phyloP scores from a whole-genome alignment of 2,113 vertebrate species.

The Periophthalmus modestus region DNA sequence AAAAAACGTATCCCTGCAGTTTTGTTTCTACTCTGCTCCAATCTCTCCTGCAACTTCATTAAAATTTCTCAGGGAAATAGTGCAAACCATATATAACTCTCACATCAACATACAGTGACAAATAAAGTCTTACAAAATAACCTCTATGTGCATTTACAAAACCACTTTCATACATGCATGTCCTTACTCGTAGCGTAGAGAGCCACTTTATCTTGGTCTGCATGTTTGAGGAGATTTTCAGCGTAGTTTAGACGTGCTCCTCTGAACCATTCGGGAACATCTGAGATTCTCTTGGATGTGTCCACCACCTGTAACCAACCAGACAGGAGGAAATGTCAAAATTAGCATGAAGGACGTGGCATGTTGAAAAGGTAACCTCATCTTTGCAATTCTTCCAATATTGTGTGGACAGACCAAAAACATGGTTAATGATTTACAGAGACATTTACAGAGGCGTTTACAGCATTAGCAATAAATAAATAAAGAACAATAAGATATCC shows the following conservation, averaged over 20 bases:
- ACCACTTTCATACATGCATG: neutral
- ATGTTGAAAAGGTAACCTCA: neutral
- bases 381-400: neutral
- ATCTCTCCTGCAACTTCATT: neutral
- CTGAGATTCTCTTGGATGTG: slow-evolving; percentile 83
- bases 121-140: neutral
- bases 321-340: slow-evolving; percentile 5
- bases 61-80: neutral
- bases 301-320: slow-evolving; percentile 84
- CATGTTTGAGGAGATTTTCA: slow-evolving; percentile 89
- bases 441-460: too few relatives aligned
- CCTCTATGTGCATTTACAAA: neutral
- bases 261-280: slow-evolving; percentile 93
- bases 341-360: neutral
- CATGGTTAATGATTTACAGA: neutral
- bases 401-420: neutral
- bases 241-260: slow-evolving; percentile 93
- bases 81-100: too few relatives aligned
- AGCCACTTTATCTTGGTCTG: slow-evolving; percentile 89
- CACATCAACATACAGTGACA: neutral
- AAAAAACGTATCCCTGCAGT: neutral
- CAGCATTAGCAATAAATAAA: neutral
- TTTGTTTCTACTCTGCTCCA: neutral
- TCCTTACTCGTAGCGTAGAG: slow-evolving; percentile 90
- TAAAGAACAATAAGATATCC: neutral